phyloP scores from a whole-genome alignment of 2,113 vertebrate species.

The Hippocampus mohnikei region DNA sequence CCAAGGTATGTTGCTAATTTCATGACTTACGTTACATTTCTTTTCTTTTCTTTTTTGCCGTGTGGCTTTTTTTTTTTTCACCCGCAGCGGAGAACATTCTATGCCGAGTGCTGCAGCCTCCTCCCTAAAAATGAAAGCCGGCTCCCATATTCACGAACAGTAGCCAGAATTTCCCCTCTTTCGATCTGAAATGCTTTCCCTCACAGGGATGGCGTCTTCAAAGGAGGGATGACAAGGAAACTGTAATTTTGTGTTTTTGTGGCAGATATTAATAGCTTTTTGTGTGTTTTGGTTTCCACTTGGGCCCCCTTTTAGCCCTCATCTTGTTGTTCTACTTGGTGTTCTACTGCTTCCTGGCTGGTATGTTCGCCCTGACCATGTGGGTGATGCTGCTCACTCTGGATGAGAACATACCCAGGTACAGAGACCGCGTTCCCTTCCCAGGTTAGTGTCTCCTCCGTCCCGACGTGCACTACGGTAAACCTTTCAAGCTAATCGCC shows the following conservation, averaged over 20 bases:
- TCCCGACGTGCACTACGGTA: not conserved
- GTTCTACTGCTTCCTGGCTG: slow-evolving; percentile 94
- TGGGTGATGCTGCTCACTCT: slow-evolving; percentile 96
- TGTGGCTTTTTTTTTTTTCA: slow-evolving; percentile 42
- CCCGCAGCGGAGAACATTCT: slow-evolving; percentile 2
- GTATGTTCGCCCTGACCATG: slow-evolving; percentile 91
- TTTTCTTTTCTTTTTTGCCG: not conserved
- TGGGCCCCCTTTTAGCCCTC: slow-evolving; percentile 74
- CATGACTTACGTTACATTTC: no score
- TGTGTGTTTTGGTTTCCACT: not conserved
- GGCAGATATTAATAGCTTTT: slow-evolving; percentile 18
- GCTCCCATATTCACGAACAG: not conserved
- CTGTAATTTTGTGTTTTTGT: not conserved
- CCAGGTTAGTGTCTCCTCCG: slow-evolving; percentile 79
- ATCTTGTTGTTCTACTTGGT: slow-evolving; percentile 94
- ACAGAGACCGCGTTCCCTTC: slow-evolving; percentile 84
- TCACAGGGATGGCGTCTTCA: slow-evolving; percentile 19
- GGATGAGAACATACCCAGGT: slow-evolving; percentile 84
- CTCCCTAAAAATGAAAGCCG: not conserved
- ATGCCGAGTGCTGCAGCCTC: slow-evolving; percentile 20
- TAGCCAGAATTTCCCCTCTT: slow-evolving; percentile 4
- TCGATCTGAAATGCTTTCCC: slow-evolving; percentile 41
- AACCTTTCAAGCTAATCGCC: slow-evolving; percentile 15
- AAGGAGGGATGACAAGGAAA: not conserved
- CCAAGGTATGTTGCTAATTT: no score